phyloP scores from a whole-genome alignment of 2,888 invertebrate species.

The Pegoplata infirma region DNA sequence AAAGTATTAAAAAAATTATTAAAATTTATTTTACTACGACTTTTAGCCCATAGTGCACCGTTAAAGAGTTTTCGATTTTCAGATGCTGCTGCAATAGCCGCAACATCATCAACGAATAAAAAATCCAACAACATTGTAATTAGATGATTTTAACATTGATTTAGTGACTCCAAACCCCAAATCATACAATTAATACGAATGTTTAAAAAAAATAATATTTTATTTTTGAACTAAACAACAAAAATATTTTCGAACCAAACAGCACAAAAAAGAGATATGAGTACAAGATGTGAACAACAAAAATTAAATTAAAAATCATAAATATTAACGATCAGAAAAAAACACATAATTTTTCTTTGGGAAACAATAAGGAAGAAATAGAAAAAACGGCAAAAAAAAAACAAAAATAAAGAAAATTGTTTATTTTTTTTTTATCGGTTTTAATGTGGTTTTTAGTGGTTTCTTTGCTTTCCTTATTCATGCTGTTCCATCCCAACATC shows the following conservation, averaged over 20 bases:
- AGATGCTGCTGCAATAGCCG: no score
- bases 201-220: no score
- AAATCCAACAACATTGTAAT: conserved; percentile 21
- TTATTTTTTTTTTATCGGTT: neutral
- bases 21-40: no score
- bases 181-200: conserved; percentile 1
- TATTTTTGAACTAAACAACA: no score
- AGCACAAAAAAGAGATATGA: neutral
- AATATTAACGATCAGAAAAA: conserved; percentile 2
- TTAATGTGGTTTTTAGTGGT: neutral
- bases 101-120: no score
- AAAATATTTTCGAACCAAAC: neutral
- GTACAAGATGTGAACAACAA: neutral
- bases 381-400: neutral
- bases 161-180: conserved; percentile 6
- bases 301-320: conserved; percentile 4
- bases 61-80: no score
- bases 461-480: neutral
- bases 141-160: conserved; percentile 37
- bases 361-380: neutral
- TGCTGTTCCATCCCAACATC: neutral
- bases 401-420: neutral
- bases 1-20: no score
- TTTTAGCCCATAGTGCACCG: no score
- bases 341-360: neutral